Conservation (phyloP, 2,888 invertebrate genomes). For the Keiferia lycopersicella region DNA sequence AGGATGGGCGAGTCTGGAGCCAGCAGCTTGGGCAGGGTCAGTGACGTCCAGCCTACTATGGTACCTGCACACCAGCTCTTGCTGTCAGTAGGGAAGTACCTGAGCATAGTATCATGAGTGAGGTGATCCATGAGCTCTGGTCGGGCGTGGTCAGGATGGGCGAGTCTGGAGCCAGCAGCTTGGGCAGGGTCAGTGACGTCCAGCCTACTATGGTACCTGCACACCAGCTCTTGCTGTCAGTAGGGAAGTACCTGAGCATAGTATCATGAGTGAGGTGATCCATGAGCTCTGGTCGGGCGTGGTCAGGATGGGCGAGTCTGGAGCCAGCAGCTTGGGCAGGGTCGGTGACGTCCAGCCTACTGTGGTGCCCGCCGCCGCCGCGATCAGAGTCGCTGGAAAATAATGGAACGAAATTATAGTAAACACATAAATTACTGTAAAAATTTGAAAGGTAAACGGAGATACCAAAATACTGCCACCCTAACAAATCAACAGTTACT, state of each 20-base stretch:
- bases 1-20: conserved; percentile 73
- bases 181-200: conserved; percentile 83
- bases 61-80: conserved; percentile 60
- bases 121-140: conserved; percentile 84
- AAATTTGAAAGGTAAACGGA: too few relatives aligned
- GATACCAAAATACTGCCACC: too few relatives aligned
- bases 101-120: conserved; percentile 83
- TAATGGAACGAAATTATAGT: background rate
- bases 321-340: conserved; percentile 74
- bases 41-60: conserved; percentile 83
- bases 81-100: too few relatives aligned
- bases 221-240: too few relatives aligned
- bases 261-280: conserved; percentile 84
- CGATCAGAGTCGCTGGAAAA: conserved; percentile 74
- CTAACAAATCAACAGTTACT: too few relatives aligned
- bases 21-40: conserved; percentile 80
- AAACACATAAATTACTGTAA: background rate
- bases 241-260: conserved; percentile 79
- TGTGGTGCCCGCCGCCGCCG: conserved; percentile 77
- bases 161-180: conserved; percentile 70
- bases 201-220: conserved; percentile 81
- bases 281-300: conserved; percentile 82
- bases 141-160: conserved; percentile 77
- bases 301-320: conserved; percentile 77
- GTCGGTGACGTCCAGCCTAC: conserved; percentile 84